Evolutionary conservation across 2,113 vertebrate genomes (phyloP).

Genomic region (Delphinapterus leucas): DNA sequence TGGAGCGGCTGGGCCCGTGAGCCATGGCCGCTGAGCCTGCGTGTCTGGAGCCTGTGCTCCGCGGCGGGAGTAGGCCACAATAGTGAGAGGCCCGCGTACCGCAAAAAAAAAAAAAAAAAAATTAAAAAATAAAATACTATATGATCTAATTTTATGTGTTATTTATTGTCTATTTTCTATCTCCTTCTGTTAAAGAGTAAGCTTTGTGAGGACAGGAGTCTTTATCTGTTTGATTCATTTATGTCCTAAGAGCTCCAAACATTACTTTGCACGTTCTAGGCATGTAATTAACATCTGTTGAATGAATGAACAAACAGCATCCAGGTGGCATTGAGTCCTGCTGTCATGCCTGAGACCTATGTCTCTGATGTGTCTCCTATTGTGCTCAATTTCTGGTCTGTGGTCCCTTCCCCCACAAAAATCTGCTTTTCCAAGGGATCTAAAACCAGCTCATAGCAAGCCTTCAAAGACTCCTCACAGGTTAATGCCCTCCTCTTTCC

Average conservation of each 20-base stretch:
- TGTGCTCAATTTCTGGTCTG: neutral
- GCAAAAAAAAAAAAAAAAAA: too few species aligned
- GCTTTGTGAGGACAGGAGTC: neutral
- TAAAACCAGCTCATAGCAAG: neutral
- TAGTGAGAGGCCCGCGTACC: too few species aligned
- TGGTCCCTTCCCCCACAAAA: neutral
- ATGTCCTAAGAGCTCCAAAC: neutral
- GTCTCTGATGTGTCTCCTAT: neutral
- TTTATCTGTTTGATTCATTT: neutral
- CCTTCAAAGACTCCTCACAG: neutral
- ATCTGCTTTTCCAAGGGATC: neutral
- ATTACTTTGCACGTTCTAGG: neutral
- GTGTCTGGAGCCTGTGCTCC: too few species aligned
- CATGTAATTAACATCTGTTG: neutral
- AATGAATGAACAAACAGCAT: neutral
- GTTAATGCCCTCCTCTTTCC: neutral
- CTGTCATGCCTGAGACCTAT: fast-evolving
- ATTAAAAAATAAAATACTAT: neutral
- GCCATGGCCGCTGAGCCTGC: too few species aligned
- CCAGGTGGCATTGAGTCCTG: neutral
- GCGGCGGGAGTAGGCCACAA: too few species aligned
- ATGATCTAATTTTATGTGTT: neutral
- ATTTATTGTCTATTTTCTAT: neutral
- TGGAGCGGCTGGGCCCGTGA: too few species aligned
- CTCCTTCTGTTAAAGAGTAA: neutral